Conservation (phyloP, 2,113 vertebrate genomes). For the Sapajus apella region DNA sequence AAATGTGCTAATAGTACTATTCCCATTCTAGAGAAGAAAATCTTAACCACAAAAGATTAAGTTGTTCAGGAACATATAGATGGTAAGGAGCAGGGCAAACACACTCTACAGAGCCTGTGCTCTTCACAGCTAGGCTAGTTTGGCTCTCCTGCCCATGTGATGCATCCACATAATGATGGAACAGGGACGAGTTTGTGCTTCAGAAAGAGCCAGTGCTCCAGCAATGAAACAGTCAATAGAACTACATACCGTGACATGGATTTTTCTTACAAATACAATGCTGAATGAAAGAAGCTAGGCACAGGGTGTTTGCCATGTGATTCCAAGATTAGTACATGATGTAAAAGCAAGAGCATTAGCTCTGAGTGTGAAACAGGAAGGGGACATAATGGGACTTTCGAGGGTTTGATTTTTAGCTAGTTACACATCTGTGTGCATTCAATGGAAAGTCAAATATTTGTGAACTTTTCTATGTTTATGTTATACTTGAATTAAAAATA, state of each 20-base stretch:
- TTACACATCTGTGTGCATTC: neutral
- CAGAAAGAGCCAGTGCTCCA: neutral
- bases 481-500: neutral
- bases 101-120: rapidly evolving
- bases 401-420: neutral
- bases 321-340: neutral
- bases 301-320: neutral
- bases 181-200: neutral
- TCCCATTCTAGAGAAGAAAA: neutral
- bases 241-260: neutral
- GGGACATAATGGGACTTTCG: neutral
- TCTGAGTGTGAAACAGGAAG: neutral
- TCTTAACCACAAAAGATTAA: neutral
- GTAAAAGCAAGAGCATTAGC: neutral
- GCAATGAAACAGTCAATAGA: neutral
- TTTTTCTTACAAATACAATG: neutral
- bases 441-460: neutral
- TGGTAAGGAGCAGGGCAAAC: neutral
- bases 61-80: too few relatives aligned
- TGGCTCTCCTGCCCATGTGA: too few relatives aligned
- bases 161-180: neutral
- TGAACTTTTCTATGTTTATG: neutral
- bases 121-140: rapidly evolving
- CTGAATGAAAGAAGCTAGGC: neutral
- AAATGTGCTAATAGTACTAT: neutral